Percentiles rank a stretch among this genome's conserved stretches.
phyloP scores from a whole-genome alignment of 2,113 vertebrate species.

The Corvus moneduloides region DNA sequence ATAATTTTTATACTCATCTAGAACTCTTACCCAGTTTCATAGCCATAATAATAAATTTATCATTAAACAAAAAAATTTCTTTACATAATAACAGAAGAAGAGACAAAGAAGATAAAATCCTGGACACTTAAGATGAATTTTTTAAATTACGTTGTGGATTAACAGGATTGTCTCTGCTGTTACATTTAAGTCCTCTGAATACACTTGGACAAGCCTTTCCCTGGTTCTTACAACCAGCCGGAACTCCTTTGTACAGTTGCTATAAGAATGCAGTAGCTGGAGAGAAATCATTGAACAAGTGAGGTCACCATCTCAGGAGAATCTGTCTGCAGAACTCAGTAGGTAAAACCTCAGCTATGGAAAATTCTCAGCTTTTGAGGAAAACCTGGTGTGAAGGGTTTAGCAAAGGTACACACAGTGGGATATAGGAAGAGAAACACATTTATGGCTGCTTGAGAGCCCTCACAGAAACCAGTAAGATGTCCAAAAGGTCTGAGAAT shows the following conservation, averaged over 20 bases:
- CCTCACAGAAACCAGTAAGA: background rate
- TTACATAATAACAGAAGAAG: background rate
- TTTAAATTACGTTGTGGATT: background rate
- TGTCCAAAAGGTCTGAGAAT: background rate
- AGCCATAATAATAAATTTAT: background rate
- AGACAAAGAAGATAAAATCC: background rate
- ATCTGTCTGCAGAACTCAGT: background rate
- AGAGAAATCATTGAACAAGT: background rate
- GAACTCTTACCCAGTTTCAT: background rate
- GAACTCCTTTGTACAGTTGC: background rate
- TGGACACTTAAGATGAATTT: background rate
- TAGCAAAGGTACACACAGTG: background rate
- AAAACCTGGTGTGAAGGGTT: background rate
- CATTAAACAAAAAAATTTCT: background rate
- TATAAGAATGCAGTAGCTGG: background rate
- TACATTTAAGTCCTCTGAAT: background rate
- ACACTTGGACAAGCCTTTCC: background rate
- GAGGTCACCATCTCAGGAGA: constrained; percentile 31
- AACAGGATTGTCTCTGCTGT: background rate
- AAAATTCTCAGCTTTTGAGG: constrained; percentile 17
- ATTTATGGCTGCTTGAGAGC: background rate
- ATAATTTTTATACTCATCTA: background rate
- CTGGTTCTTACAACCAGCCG: background rate
- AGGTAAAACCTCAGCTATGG: background rate
- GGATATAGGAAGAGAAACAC: background rate